Evolutionary conservation across 2,888 invertebrate species (phyloP), one percentile per base, ranked within the genome.

Genomic region (Crepidodera aurea): DNA sequence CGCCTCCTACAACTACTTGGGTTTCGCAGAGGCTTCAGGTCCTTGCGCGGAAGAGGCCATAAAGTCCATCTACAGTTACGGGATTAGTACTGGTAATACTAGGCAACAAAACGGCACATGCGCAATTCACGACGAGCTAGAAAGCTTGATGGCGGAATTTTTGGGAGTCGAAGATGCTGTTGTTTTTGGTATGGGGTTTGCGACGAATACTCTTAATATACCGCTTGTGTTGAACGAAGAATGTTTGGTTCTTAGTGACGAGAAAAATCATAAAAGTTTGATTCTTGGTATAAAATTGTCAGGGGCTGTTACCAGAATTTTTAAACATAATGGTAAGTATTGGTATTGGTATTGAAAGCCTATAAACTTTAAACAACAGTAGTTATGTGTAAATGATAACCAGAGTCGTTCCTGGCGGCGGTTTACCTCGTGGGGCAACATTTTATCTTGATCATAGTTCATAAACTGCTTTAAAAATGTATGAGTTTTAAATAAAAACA

Each of bases 151-250:
- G 0, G 96, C 98, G 0, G 84, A 87, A 72, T 99, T 95, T 84
- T 84, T 98, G 34, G 95, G 95, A 2, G 91, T 91, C 0, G 98
- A 99, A 81, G 93, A 93, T 77, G 94, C 97, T 27, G 90, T 98
- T 59, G 93, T 94, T 40, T 94, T 96, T 81, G 96, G 96, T 66
- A 98, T 98, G 98, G 98, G 98, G 4, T 99, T 97, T 83, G 98
- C 97, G 48, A 99, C 98, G 3, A 99, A 99, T 83, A 88, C 96
- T 10, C 87, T 98, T 71, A 96, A 95, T 77, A 85, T 98, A 76
- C 97, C 98, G 2, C 90, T 91, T 34, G 83, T 99, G 29, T 83
- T 97, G 61, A 88, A 89, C 22, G 87, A 92, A 71, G 93, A 92
- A 62, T 90, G 93, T 78, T 84, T 98, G 69, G 95, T 96, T 64